Conservation (phyloP, 2,113 vertebrate genomes). For the Poeciliopsis occidentalis region DNA sequence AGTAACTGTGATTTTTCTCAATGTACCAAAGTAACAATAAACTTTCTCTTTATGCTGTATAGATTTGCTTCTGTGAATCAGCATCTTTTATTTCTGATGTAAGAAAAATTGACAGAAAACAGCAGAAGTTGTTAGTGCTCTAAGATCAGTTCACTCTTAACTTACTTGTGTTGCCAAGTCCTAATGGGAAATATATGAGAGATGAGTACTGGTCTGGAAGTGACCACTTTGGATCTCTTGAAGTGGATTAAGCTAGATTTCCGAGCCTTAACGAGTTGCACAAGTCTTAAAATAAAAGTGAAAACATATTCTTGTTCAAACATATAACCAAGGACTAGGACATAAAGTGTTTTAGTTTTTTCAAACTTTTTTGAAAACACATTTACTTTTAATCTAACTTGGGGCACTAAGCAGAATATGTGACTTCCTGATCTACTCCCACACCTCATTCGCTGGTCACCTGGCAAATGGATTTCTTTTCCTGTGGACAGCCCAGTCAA, state of each 20-base stretch:
- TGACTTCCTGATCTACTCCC: slow-evolving; percentile 26
- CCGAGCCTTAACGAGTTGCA: neutral
- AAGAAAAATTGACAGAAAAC: slow-evolving; percentile 8
- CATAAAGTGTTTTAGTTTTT: neutral
- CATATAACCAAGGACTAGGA: neutral
- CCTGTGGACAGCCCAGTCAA: slow-evolving; percentile 65
- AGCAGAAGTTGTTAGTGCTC: slow-evolving; percentile 7
- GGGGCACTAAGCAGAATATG: slow-evolving; percentile 28
- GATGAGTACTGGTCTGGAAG: neutral
- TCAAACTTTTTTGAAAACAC: neutral
- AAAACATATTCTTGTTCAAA: neutral
- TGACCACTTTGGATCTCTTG: neutral
- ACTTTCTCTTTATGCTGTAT: slow-evolving; percentile 12
- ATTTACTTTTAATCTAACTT: slow-evolving; percentile 3
- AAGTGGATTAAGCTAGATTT: neutral
- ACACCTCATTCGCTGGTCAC: slow-evolving; percentile 33
- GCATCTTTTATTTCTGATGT: slow-evolving; percentile 16
- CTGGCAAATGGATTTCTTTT: slow-evolving; percentile 59
- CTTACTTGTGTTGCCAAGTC: slow-evolving; percentile 18
- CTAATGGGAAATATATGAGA: neutral
- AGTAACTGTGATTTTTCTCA: slow-evolving; percentile 5
- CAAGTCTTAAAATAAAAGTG: neutral
- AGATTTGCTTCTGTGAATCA: slow-evolving; percentile 4
- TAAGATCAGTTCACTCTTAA: slow-evolving; percentile 29
- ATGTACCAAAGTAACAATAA: slow-evolving; percentile 12